These are phyloP conservation scores for Trematomus bernacchii DNA, from an alignment of 2,797 vertebrate genomes.

Conservation along the genomic window DNA sequence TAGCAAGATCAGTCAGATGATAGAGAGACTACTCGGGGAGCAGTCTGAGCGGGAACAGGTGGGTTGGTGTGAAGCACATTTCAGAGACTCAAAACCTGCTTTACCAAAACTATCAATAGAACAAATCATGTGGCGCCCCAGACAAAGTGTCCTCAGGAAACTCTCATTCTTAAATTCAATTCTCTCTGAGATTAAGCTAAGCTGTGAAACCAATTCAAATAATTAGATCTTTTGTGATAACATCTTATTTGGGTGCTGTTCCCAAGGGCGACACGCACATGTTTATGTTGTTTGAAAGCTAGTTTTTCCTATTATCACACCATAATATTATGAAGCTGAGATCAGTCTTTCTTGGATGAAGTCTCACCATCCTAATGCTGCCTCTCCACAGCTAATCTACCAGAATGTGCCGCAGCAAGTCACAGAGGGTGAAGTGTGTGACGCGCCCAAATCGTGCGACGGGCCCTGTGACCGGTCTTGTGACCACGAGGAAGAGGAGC, in stretches of 20 bases:
- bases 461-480: constrained; percentile 89
- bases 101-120: constrained; percentile 3
- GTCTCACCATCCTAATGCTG: constrained; percentile 28
- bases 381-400: constrained; percentile 75
- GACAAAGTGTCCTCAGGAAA: constrained; percentile 19
- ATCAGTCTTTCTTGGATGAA: background rate
- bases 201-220: constrained; percentile 15
- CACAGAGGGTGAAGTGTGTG: constrained; percentile 84
- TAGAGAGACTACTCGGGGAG: constrained; percentile 87
- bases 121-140: constrained; percentile 4
- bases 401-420: constrained; percentile 84
- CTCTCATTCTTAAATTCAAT: background rate
- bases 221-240: constrained; percentile 15
- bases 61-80: constrained; percentile 18
- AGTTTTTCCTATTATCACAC: background rate
- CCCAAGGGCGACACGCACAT: background rate
- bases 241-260: constrained; percentile 13
- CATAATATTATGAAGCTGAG: background rate
- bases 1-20: constrained; percentile 89
- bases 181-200: background rate
- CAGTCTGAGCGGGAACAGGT: constrained; percentile 83
- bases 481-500: constrained; percentile 87
- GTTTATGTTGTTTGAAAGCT: background rate
- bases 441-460: constrained; percentile 73
- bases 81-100: background rate